These are phyloP conservation scores for Ranitomeya imitator DNA, from an alignment of 2,113 vertebrate species.

Conservation along the genomic window DNA sequence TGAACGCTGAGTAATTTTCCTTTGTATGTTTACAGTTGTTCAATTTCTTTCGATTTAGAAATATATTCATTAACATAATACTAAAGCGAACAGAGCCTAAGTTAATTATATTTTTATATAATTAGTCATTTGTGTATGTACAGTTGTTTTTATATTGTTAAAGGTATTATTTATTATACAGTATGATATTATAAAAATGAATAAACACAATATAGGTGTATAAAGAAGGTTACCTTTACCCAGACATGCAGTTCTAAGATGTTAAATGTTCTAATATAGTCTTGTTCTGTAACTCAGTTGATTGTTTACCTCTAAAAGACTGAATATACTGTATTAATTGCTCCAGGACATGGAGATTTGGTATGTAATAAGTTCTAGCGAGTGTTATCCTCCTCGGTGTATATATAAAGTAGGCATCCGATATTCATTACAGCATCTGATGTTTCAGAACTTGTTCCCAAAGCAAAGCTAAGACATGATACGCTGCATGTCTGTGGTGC, in stretches of 20 bases:
- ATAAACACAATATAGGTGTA: not conserved
- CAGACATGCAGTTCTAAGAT: not conserved
- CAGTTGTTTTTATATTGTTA: not conserved
- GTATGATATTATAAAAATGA: not conserved
- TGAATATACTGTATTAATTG: not conserved
- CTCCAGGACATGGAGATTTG: no score
- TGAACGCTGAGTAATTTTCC: no score
- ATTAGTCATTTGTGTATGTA: not conserved
- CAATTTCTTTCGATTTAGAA: no score
- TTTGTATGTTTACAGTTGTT: no score
- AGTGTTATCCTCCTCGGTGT: no score
- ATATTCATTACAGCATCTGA: no score
- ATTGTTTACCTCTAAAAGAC: not conserved
- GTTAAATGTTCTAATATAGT: not conserved
- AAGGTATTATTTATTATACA: not conserved
- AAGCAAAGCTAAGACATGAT: no score
- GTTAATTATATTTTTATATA: not conserved
- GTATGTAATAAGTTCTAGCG: no score
- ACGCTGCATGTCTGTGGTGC: no score
- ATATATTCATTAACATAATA: no score
- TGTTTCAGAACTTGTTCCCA: no score
- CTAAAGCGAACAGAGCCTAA: not conserved
- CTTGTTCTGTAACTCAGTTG: not conserved
- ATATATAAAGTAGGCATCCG: no score
- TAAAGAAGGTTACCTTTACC: not conserved